Base-by-base conservation (phyloP, 2,888 invertebrate genomes). In the Xiphydria camelus region DNA sequence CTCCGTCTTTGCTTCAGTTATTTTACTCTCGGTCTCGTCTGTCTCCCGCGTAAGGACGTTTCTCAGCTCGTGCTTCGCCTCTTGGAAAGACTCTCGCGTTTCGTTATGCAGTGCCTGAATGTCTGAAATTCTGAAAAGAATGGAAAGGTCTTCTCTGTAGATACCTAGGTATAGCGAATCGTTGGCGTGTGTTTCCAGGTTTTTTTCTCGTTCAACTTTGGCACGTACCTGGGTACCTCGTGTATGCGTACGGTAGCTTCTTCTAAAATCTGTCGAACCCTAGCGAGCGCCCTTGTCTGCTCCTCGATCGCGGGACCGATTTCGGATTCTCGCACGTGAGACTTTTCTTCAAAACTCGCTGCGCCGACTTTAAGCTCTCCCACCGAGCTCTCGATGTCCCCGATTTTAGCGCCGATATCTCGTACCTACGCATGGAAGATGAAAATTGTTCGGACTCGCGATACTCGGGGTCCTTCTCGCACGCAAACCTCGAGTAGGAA, bases 31-130 rank as follows among this genome's bases (percentile, higher is more conserved):
- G 41, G 83, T 70, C 49, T 79, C 79, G 6, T 71, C 70, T 2
- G 79, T 66, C 38, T 77, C 82, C 78, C 53, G 63, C 14, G 54
- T 57, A 21, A 73, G 46, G 3, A 52, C 47, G 45, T 68, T 68
- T 43, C 64, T 70, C 2, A 83, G 56, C 18, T 79, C 77, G 20
- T 78, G 77, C 49, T 80, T 81, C 3, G 82, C 70, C 33, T 80
- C 79, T 42, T 81, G 79, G 29, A 88, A 55, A 0, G 82, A 78
- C 33, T 78, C 78, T 31, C 83, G 71, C 0, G 88, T 88, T 39
- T 82, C 77, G 68, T 89, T 89, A 49, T 82, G 80, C 21, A 82
- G 66, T 7, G 76, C 73, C 44, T 81, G 78, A 1, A 88, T 70
- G 47, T 85, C 83, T 0, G 72, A 57, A 7, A 53, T 41, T 17